Evolutionary conservation across 2,888 invertebrate genomes (phyloP).

Genomic region (Spialia ferax): DNA sequence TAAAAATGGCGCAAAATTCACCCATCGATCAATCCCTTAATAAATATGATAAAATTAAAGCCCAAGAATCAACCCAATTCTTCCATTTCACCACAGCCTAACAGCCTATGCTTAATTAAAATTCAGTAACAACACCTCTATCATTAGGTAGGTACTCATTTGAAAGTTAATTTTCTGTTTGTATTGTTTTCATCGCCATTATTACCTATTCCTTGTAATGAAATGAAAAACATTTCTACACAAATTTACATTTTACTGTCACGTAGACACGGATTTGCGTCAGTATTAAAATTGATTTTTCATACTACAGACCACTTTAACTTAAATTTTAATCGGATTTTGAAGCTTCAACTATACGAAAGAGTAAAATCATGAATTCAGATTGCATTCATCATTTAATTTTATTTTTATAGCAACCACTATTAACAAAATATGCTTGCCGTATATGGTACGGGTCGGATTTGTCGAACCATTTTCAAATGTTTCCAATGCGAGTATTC

Average conservation of each 20-base stretch:
- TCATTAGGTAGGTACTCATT: background rate
- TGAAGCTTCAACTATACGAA: too few relatives aligned
- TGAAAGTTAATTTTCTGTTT: constrained; percentile 20
- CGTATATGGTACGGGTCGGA: background rate
- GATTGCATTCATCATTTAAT: too few relatives aligned
- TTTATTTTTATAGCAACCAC: too few relatives aligned
- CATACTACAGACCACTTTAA: too few relatives aligned
- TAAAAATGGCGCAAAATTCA: constrained; percentile 8
- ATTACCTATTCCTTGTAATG: constrained; percentile 6
- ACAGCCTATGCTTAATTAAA: background rate
- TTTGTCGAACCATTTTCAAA: constrained; percentile 9
- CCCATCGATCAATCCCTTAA: background rate
- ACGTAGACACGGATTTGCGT: background rate
- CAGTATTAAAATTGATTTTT: background rate
- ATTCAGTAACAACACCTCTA: constrained; percentile 9
- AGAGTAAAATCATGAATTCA: too few relatives aligned
- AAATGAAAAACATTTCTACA: background rate
- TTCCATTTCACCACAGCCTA: background rate
- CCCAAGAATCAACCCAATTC: background rate
- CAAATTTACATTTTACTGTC: background rate
- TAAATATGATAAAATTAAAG: background rate
- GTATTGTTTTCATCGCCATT: constrained; percentile 13
- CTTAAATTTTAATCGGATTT: too few relatives aligned
- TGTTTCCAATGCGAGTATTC: constrained; percentile 48
- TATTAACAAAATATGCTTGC: too few relatives aligned